Percentiles rank a stretch among this genome's conserved stretches.
These are phyloP conservation scores for Pentalonia nigronervosa DNA, from an alignment of 1,140 invertebrate species.

Conservation along the genomic window DNA sequence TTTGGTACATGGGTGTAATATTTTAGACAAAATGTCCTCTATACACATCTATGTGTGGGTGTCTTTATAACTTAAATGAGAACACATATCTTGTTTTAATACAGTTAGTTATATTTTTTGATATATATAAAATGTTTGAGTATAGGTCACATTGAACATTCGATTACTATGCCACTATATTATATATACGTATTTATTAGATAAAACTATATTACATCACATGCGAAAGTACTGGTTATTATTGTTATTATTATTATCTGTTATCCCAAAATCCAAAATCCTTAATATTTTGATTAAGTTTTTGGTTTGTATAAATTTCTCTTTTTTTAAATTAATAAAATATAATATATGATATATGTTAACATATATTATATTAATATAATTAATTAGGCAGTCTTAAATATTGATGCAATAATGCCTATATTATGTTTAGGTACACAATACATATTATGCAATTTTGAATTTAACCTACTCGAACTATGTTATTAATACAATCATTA, in stretches of 20 bases:
- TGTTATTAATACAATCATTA: not conserved
- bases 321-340: not conserved
- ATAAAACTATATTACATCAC: too few relatives aligned
- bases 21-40: constrained; percentile 2
- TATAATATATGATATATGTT: not conserved
- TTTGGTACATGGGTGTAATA: not conserved
- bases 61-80: not conserved
- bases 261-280: not conserved
- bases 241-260: too few relatives aligned
- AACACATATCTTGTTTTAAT: not conserved
- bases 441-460: not conserved
- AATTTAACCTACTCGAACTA: not conserved
- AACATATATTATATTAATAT: not conserved
- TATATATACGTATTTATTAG: not conserved
- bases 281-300: not conserved
- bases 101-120: not conserved
- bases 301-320: not conserved
- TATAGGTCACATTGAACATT: not conserved
- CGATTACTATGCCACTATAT: not conserved
- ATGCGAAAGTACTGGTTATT: not conserved
- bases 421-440: too few relatives aligned
- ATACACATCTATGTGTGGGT: not conserved
- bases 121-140: not conserved
- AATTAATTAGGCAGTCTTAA: not conserved
- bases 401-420: not conserved